Evolutionary conservation across 2,113 vertebrate species (phyloP).

Genomic region (Camelus dromedarius): DNA sequence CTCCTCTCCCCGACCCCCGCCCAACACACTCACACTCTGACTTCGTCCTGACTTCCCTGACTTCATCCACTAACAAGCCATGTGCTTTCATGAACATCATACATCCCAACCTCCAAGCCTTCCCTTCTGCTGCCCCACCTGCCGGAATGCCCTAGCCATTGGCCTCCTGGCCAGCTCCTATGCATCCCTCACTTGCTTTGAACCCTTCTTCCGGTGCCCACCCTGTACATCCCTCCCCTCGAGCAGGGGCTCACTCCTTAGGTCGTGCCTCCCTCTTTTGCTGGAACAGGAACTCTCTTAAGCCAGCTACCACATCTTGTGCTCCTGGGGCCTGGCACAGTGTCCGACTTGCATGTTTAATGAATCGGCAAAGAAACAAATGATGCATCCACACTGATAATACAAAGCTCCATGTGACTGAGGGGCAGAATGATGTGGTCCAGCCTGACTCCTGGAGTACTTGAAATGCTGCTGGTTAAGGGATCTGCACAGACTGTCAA

Average conservation of each 20-base stretch:
- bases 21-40: background rate
- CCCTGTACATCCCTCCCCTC: rapidly evolving
- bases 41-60: background rate
- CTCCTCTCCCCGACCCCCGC: no score
- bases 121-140: background rate
- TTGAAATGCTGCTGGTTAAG: background rate
- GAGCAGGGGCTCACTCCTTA: background rate
- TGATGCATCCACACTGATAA: rapidly evolving
- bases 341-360: background rate
- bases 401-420: background rate
- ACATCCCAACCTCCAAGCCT: background rate
- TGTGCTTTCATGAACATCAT: background rate
- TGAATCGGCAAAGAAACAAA: background rate
- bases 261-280: background rate
- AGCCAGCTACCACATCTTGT: background rate
- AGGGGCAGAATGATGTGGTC: background rate
- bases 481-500: background rate
- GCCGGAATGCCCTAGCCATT: background rate
- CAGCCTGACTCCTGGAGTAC: background rate
- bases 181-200: background rate
- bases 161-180: background rate
- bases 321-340: background rate
- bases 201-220: background rate
- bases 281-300: background rate
- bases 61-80: background rate